phyloP scores from a whole-genome alignment of 2,888 invertebrate genomes.

The Nineta flava region DNA sequence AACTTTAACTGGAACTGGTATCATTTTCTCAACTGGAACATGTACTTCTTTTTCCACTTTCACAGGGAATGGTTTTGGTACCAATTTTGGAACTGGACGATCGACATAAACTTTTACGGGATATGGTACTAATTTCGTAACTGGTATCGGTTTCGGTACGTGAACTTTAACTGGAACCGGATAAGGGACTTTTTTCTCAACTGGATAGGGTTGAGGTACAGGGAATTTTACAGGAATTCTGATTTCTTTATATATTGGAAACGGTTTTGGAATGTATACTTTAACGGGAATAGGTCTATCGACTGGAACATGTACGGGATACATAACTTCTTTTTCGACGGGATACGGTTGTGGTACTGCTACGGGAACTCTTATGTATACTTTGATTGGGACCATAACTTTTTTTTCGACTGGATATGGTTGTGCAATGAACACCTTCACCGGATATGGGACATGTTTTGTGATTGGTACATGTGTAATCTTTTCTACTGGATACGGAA shows the following conservation, averaged over 20 bases:
- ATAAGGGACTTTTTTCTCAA: conserved; percentile 4
- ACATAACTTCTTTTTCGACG: conserved; percentile 1
- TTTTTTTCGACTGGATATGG: conserved; percentile 42
- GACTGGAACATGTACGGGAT: conserved; percentile 1
- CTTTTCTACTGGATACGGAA: conserved; percentile 57
- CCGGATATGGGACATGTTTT: conserved; percentile 40
- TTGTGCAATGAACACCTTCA: conserved; percentile 48
- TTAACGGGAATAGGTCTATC: background rate
- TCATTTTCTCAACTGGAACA: conserved; percentile 6
- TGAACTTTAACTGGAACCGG: conserved; percentile 6
- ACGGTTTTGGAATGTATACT: conserved; percentile 4
- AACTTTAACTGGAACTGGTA: conserved; percentile 33
- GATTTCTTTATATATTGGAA: conserved; percentile 24
- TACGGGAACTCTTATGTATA: conserved; percentile 33
- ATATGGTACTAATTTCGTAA: conserved; percentile 5
- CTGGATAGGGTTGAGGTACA: conserved; percentile 1
- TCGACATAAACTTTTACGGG: conserved; percentile 7
- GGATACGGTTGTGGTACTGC: conserved; percentile 27
- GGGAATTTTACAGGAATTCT: conserved; percentile 9
- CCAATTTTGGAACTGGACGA: conserved; percentile 2
- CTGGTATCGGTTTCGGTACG: conserved; percentile 6
- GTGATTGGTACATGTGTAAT: conserved; percentile 51
- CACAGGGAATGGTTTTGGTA: conserved; percentile 5
- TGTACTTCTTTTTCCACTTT: conserved; percentile 5
- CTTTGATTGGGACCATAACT: conserved; percentile 41